phyloP scores from a whole-genome alignment of 1,140 invertebrate genomes.

The Zaprionus davidi region DNA sequence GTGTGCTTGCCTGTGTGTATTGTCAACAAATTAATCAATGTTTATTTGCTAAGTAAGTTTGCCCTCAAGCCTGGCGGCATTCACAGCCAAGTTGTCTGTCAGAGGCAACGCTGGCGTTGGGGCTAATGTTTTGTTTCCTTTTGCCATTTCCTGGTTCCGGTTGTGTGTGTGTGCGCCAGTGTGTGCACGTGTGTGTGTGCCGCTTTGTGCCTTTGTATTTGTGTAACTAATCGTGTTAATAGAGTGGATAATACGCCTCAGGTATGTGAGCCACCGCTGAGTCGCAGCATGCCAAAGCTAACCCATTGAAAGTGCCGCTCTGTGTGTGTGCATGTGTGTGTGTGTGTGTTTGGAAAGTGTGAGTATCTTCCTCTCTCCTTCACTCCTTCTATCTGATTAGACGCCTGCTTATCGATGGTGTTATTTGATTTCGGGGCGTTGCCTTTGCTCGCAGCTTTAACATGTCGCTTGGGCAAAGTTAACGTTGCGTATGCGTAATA shows the following conservation, averaged over 20 bases:
- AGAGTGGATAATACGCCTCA: constrained; percentile 83
- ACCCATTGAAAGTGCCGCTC: constrained; percentile 48
- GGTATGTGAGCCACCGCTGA: constrained; percentile 62
- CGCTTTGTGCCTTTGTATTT: constrained; percentile 76
- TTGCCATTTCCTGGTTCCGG: constrained; percentile 75
- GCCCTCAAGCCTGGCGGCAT: constrained; percentile 60
- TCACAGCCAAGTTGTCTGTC: constrained; percentile 35
- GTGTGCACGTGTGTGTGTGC: constrained; percentile 15
- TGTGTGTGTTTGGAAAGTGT: background rate
- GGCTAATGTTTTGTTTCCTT: constrained; percentile 75
- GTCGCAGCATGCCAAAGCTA: constrained; percentile 58
- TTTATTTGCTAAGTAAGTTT: constrained; percentile 84
- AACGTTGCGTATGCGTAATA: constrained; percentile 74
- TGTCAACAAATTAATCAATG: constrained; percentile 84
- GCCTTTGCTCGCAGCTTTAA: constrained; percentile 52
- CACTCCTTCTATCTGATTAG: constrained; percentile 54
- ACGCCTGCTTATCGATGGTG: constrained; percentile 43
- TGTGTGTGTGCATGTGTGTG: constrained; percentile 30
- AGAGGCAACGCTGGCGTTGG: constrained; percentile 22
- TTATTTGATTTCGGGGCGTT: constrained; percentile 35
- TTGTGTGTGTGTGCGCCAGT: constrained; percentile 22
- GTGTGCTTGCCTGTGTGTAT: constrained; percentile 51
- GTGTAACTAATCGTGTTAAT: constrained; percentile 83
- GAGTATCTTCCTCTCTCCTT: background rate
- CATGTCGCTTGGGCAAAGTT: constrained; percentile 39